Conservation (phyloP, 2,113 vertebrate genomes). For the Leucopsar rothschildi region DNA sequence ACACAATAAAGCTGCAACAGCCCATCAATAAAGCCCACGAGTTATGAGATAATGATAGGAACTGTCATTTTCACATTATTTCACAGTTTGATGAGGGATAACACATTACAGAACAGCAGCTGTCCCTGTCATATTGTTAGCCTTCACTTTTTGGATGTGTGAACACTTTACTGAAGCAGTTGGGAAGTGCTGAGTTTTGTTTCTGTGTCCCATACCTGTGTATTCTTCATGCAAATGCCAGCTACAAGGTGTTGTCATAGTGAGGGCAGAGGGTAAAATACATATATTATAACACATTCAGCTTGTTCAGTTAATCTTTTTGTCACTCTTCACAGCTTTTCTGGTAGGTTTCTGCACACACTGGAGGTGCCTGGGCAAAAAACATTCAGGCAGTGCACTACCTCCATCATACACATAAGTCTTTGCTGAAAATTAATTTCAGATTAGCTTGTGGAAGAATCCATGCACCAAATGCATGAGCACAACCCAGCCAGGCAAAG, state of each 20-base stretch:
- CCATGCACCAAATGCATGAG: not conserved
- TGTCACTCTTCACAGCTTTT: not conserved
- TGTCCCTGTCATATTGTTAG: not conserved
- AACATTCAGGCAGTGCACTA: not conserved
- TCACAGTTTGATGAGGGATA: conserved; percentile 11
- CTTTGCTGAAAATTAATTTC: not conserved
- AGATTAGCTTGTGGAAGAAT: not conserved
- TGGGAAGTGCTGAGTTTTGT: not conserved
- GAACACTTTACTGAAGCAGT: not conserved
- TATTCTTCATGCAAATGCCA: not conserved
- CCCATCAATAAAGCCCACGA: not conserved
- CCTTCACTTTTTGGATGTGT: not conserved
- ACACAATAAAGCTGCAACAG: not conserved
- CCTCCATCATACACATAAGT: not conserved
- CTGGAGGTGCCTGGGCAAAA: not conserved
- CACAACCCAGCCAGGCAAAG: not conserved
- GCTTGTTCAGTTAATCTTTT: not conserved
- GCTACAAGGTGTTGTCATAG: not conserved
- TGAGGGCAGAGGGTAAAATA: not conserved
- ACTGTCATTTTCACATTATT: conserved; percentile 12
- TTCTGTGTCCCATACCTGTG: not conserved
- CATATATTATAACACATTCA: not conserved
- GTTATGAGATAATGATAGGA: not conserved
- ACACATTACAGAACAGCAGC: not conserved
- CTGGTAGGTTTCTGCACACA: not conserved